phyloP scores from a whole-genome alignment of 1,140 invertebrate genomes.

The Theocolax elegans region DNA sequence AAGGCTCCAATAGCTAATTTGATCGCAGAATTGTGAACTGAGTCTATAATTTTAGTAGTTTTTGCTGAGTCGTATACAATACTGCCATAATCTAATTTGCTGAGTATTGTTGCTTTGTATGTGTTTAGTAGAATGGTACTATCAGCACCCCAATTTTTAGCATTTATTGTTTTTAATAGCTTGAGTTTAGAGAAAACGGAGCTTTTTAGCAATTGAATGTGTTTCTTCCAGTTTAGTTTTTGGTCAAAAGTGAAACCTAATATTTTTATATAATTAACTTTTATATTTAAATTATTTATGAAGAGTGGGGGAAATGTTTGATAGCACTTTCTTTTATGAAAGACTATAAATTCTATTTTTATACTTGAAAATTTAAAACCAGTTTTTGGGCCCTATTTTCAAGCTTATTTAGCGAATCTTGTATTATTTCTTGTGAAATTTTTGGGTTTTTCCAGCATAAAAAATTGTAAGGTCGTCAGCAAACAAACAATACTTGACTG shows the following conservation, averaged over 20 bases:
- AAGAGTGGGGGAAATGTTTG: not conserved
- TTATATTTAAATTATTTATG: conserved; percentile 20
- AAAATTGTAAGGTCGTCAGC: conserved; percentile 37
- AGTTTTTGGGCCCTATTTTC: conserved; percentile 17
- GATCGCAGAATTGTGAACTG: too few relatives aligned
- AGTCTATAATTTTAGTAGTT: too few relatives aligned
- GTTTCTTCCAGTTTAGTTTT: conserved; percentile 35
- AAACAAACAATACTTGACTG: conserved; percentile 26
- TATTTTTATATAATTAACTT: conserved; percentile 35
- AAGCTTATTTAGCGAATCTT: conserved; percentile 13
- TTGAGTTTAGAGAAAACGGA: not conserved
- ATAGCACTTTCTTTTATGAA: conserved; percentile 18
- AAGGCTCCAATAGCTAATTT: too few relatives aligned
- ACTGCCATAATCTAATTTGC: too few relatives aligned
- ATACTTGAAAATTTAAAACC: conserved; percentile 41
- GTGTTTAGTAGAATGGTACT: not conserved
- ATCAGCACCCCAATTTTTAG: conserved; percentile 35
- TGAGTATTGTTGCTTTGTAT: too few relatives aligned
- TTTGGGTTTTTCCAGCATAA: conserved; percentile 16
- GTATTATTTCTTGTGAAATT: conserved; percentile 20
- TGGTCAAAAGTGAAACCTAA: conserved; percentile 41
- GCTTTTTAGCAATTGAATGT: conserved; percentile 29
- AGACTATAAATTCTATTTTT: conserved; percentile 37
- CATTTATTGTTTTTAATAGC: conserved; percentile 17
- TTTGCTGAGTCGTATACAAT: too few relatives aligned